phyloP scores from a whole-genome alignment of 2,888 invertebrate species.

The Caenorhabditis zanzibari region DNA sequence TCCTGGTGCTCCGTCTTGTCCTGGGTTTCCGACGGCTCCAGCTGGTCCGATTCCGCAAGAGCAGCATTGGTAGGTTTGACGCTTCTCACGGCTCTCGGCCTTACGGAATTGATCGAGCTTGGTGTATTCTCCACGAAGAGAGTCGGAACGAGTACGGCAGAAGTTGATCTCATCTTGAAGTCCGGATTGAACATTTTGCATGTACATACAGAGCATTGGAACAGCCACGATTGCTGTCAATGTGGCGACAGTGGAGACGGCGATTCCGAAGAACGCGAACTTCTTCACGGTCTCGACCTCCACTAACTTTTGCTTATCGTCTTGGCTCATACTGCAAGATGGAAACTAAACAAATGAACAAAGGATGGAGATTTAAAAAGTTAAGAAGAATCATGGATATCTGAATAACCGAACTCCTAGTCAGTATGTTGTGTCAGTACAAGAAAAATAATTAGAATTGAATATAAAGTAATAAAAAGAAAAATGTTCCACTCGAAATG shows the following conservation, averaged over 20 bases:
- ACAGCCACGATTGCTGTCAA: constrained; percentile 74
- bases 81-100: constrained; percentile 71
- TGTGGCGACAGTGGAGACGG: constrained; percentile 73
- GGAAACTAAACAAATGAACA: background rate
- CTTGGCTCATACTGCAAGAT: constrained; percentile 66
- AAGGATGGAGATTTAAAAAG: constrained; percentile 1
- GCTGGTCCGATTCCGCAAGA: constrained; percentile 75
- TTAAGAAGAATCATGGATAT: background rate
- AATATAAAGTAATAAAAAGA: constrained; percentile 22
- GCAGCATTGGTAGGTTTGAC: constrained; percentile 75
- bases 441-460: constrained; percentile 6
- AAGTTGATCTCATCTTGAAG: constrained; percentile 80
- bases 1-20: constrained; percentile 72
- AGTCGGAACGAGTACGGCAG: constrained; percentile 75
- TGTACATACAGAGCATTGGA: constrained; percentile 75
- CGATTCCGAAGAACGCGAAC: constrained; percentile 81
- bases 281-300: constrained; percentile 81
- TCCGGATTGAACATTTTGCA: constrained; percentile 79
- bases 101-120: constrained; percentile 70
- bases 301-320: constrained; percentile 74
- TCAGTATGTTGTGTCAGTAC: constrained; percentile 6
- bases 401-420: background rate
- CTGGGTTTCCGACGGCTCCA: constrained; percentile 68
- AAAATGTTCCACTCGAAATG: background rate
- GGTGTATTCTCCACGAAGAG: constrained; percentile 76